A percentile compares a stretch with the other conserved stretches of the same genome.
Evolutionary conservation across 2,888 invertebrate genomes (phyloP).

Genomic region (Gasteruption jaculator): DNA sequence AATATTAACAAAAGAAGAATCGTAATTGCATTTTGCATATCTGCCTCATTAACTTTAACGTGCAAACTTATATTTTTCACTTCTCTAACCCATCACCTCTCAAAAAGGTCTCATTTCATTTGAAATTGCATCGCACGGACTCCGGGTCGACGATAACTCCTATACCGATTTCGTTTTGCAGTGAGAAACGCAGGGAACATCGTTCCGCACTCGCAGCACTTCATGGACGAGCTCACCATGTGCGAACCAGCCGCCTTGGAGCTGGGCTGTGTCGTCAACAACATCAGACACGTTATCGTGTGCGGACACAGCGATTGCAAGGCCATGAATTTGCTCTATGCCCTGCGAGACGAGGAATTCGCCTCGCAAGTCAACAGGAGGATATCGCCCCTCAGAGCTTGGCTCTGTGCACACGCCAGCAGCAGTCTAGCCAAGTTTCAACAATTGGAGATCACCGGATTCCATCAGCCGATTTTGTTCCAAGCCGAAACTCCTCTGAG

Average conservation of each 20-base stretch:
- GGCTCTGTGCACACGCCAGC: slow-evolving; percentile 84
- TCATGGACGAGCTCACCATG: slow-evolving; percentile 80
- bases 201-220: slow-evolving; percentile 87
- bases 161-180: slow-evolving; percentile 50
- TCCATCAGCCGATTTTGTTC: slow-evolving; percentile 74
- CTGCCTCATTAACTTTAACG: neutral
- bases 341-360: slow-evolving; percentile 73
- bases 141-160: too few species aligned
- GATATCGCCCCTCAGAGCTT: slow-evolving; percentile 83
- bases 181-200: slow-evolving; percentile 96
- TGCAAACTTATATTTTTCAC: neutral
- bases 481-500: slow-evolving; percentile 82
- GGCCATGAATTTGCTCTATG: slow-evolving; percentile 91
- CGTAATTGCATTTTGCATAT: neutral
- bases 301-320: slow-evolving; percentile 99
- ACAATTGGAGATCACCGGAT: slow-evolving; percentile 61
- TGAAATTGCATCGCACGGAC: too few species aligned
- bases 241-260: slow-evolving; percentile 96
- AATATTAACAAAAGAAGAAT: slow-evolving; percentile 19
- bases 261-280: slow-evolving; percentile 87
- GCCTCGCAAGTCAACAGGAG: slow-evolving; percentile 70
- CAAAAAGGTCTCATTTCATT: slow-evolving; percentile 10
- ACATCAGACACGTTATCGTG: slow-evolving; percentile 88
- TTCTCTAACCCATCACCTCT: slow-evolving; percentile 8
- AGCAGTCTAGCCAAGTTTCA: slow-evolving; percentile 80